phyloP scores from a whole-genome alignment of 2,888 invertebrate species.

The Formica aserva region DNA sequence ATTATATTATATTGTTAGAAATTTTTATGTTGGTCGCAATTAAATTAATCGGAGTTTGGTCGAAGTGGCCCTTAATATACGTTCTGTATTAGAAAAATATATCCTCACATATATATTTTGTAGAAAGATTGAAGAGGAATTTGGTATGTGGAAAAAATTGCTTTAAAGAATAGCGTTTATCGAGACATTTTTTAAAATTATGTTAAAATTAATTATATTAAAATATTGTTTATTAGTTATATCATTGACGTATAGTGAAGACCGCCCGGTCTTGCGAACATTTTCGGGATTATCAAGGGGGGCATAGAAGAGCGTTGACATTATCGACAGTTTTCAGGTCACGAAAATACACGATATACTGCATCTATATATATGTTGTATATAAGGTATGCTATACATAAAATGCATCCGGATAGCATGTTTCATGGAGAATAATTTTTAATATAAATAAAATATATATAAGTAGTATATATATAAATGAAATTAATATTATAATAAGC shows the following conservation, averaged over 20 bases:
- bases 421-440: background rate
- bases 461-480: no score
- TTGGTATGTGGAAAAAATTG: background rate
- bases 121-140: background rate
- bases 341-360: background rate
- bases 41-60: no score
- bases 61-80: no score
- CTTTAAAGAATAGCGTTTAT: background rate
- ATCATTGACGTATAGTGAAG: background rate
- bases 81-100: background rate
- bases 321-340: background rate
- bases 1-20: no score
- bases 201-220: background rate
- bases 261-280: background rate
- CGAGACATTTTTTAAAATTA: background rate
- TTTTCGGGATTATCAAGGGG: background rate
- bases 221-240: background rate
- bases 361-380: background rate
- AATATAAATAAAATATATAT: background rate
- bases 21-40: no score
- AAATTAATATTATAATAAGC: background rate
- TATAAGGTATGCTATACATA: background rate
- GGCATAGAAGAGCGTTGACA: background rate
- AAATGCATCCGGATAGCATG: no score
- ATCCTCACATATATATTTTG: background rate